phyloP scores from a whole-genome alignment of 2,888 invertebrate species.

The Heliconius aoede region DNA sequence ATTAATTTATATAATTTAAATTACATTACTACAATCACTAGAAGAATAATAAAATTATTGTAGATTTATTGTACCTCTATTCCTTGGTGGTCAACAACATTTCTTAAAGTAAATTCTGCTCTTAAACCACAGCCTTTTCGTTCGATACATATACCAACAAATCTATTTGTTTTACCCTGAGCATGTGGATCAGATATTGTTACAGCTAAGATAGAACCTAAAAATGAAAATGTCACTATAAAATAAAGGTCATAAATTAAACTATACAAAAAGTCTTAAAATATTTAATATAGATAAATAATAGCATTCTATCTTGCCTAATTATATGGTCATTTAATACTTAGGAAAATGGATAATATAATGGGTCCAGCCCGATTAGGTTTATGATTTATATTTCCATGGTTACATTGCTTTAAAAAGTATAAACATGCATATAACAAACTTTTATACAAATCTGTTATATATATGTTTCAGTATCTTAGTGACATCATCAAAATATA shows the following conservation, averaged over 20 bases:
- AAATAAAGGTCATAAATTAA: neutral
- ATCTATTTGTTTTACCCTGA: constrained; percentile 90
- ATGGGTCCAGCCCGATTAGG: too few relatives aligned
- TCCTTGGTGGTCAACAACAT: constrained; percentile 95
- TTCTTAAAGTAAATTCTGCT: constrained; percentile 94
- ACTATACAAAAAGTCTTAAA: too few relatives aligned
- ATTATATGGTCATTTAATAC: too few relatives aligned
- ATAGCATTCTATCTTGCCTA: too few relatives aligned
- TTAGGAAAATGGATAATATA: too few relatives aligned
- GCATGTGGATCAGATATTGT: constrained; percentile 93
- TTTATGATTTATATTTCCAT: too few relatives aligned
- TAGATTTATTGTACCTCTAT: constrained; percentile 75
- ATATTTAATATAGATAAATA: too few relatives aligned
- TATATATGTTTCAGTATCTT: too few relatives aligned
- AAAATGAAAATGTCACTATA: constrained; percentile 49
- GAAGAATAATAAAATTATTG: neutral
- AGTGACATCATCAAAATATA: too few relatives aligned
- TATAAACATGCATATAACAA: too few relatives aligned
- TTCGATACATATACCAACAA: constrained; percentile 97
- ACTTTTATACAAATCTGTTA: too few relatives aligned
- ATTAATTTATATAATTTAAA: neutral
- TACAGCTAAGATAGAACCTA: constrained; percentile 94
- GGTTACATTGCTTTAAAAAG: too few relatives aligned
- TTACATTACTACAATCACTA: neutral
- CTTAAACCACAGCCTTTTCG: constrained; percentile 91